Conservation (phyloP, 2,113 vertebrate genomes). For the Mandrillus leucophaeus region DNA sequence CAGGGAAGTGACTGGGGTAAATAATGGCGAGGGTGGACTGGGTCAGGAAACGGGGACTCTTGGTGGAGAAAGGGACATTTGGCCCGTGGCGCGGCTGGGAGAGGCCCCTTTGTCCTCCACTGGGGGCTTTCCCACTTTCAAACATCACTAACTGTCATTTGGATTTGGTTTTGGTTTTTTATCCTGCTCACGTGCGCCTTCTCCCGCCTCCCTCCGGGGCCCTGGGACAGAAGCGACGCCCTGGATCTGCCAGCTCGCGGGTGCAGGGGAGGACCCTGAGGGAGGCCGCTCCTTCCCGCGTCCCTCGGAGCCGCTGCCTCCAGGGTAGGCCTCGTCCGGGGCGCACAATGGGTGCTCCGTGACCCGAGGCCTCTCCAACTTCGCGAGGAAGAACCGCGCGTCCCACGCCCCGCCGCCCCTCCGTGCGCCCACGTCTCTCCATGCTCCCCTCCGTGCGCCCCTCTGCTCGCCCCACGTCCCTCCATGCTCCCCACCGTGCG, state of each 20-base stretch:
- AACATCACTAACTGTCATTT: not conserved
- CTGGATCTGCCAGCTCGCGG: no score
- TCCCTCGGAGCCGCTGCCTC: not conserved
- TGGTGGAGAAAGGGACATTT: not conserved
- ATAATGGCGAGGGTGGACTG: fast-evolving
- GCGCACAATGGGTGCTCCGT: not conserved
- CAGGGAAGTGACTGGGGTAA: no score
- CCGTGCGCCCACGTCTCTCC: not conserved
- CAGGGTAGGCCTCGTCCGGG: fast-evolving
- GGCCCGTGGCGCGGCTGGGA: fast-evolving
- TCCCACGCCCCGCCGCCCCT: not conserved
- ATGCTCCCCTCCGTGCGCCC: no score
- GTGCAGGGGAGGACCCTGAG: not conserved
- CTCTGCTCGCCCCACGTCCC: no score
- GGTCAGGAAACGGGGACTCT: fast-evolving
- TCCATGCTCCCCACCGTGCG: no score
- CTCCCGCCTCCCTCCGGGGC: not conserved
- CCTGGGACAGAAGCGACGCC: not conserved
- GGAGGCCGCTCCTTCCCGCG: no score
- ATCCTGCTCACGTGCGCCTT: not conserved
- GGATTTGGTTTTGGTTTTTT: not conserved
- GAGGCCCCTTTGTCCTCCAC: not conserved
- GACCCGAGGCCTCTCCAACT: not conserved
- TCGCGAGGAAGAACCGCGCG: not conserved
- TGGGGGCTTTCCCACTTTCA: not conserved